Percentiles rank a stretch among this genome's conserved stretches.
Evolutionary conservation across 2,888 invertebrate genomes (phyloP).

Genomic region (Mesorhabditis spiculigera): DNA sequence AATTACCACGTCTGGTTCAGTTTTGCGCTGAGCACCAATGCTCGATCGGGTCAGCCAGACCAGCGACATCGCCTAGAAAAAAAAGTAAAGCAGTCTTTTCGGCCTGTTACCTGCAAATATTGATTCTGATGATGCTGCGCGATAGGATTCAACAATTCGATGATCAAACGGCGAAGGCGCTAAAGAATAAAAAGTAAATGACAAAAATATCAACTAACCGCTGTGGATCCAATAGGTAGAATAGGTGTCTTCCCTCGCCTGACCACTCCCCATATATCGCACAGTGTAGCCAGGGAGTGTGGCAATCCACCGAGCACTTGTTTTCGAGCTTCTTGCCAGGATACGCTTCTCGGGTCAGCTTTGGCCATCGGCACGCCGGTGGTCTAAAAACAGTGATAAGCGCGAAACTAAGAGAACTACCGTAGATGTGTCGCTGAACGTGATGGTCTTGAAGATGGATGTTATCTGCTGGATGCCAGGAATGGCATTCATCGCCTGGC

Average conservation of each 20-base stretch:
- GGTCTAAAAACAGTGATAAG: slow-evolving; percentile 11
- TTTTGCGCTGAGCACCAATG: slow-evolving; percentile 10
- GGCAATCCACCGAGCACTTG: slow-evolving; percentile 77
- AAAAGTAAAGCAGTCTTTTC: slow-evolving; percentile 65
- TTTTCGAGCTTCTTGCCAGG: slow-evolving; percentile 67
- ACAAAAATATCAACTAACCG: slow-evolving; percentile 18
- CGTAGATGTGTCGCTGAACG: slow-evolving; percentile 7
- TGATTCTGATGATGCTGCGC: slow-evolving; percentile 73
- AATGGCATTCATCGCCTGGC: slow-evolving; percentile 47
- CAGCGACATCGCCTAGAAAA: slow-evolving; percentile 78
- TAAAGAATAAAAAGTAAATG: slow-evolving; percentile 57
- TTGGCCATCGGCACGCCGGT: slow-evolving; percentile 14
- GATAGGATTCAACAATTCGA: slow-evolving; percentile 80
- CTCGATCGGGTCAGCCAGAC: slow-evolving; percentile 72
- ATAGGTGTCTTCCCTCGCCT: slow-evolving; percentile 57
- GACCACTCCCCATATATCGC: slow-evolving; percentile 74
- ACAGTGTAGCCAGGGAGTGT: slow-evolving; percentile 75
- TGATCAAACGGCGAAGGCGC: slow-evolving; percentile 74
- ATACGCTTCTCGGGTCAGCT: slow-evolving; percentile 23
- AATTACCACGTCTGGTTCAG: slow-evolving; percentile 23
- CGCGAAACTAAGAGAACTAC: background rate
- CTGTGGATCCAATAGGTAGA: slow-evolving; percentile 44
- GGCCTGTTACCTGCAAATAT: background rate
- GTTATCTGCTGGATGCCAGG: slow-evolving; percentile 39
- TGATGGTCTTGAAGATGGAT: background rate